These are phyloP conservation scores for Drosophila kokeensis DNA, from an alignment of 2,888 invertebrate genomes.

Conservation along the genomic window DNA sequence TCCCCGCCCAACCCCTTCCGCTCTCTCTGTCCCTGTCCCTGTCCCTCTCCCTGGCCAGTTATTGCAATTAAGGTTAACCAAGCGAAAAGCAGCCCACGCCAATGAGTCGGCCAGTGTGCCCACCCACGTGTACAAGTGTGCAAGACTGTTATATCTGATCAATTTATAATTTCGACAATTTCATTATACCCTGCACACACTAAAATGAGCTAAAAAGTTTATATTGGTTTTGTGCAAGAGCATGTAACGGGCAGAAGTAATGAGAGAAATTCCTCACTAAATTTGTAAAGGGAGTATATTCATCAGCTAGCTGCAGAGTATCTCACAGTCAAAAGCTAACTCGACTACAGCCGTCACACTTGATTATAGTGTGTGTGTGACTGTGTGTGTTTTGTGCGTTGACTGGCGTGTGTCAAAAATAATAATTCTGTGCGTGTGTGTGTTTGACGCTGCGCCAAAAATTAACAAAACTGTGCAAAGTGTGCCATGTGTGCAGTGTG, in stretches of 20 bases:
- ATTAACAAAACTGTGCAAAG: neutral
- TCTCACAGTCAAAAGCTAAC: neutral
- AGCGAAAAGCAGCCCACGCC: slow-evolving; percentile 51
- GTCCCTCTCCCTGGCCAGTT: slow-evolving; percentile 23
- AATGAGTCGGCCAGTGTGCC: slow-evolving; percentile 11
- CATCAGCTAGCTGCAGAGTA: neutral
- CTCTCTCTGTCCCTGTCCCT: neutral
- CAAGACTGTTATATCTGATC: slow-evolving; percentile 46
- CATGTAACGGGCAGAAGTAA: neutral
- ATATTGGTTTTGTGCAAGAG: neutral
- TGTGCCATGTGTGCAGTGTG: neutral
- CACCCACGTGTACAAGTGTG: slow-evolving; percentile 21
- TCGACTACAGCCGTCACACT: no score
- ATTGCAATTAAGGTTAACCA: slow-evolving; percentile 77
- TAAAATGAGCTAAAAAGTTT: neutral
- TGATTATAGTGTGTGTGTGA: slow-evolving; percentile 49
- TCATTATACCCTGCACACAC: slow-evolving; percentile 31
- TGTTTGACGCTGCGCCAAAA: neutral
- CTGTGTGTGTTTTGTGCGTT: no score
- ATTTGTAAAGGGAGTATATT: neutral
- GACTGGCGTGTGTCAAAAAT: slow-evolving; percentile 35
- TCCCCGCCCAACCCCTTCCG: neutral
- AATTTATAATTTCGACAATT: slow-evolving; percentile 74
- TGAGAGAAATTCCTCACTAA: neutral
- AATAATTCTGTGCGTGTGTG: neutral